Percentiles rank a stretch among this genome's conserved stretches.
phyloP scores from a whole-genome alignment of 2,888 invertebrate genomes.

The Pheosia gnoma region DNA sequence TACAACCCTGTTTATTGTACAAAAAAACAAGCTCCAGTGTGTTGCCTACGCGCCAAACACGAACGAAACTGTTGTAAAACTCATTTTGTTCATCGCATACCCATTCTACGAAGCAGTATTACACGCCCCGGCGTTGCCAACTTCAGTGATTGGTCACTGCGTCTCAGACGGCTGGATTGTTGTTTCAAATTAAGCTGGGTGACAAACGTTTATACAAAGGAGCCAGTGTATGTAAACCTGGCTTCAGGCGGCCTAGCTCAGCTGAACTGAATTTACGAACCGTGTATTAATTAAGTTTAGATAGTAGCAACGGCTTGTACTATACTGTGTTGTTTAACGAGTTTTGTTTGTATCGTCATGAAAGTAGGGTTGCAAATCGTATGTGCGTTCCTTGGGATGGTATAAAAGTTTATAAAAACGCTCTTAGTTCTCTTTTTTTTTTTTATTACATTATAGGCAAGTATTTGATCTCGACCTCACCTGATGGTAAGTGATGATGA shows the following conservation, averaged over 20 bases:
- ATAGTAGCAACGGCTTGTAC: background rate
- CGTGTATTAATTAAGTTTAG: slow-evolving; percentile 5
- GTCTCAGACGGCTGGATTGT: slow-evolving; percentile 27
- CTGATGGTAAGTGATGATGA: no score
- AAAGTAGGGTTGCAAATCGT: background rate
- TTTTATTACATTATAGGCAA: no score
- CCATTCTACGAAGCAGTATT: background rate
- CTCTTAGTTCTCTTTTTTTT: background rate
- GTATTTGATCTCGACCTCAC: no score
- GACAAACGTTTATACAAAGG: slow-evolving; percentile 50
- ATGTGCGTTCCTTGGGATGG: background rate
- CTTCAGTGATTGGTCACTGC: slow-evolving; percentile 40
- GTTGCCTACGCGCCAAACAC: no score
- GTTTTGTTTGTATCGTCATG: background rate
- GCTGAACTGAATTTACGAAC: slow-evolving; percentile 1
- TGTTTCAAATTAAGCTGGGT: slow-evolving; percentile 46
- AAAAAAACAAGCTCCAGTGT: no score
- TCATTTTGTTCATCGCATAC: no score
- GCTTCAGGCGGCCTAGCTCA: slow-evolving; percentile 27
- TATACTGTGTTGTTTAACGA: background rate
- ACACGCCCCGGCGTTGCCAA: slow-evolving; percentile 27
- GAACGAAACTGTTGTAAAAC: no score
- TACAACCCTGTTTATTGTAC: no score
- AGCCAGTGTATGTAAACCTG: slow-evolving; percentile 34
- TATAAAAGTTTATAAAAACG: background rate